Conservation (phyloP, 2,113 vertebrate genomes). For the Anarrhichthys ocellatus region DNA sequence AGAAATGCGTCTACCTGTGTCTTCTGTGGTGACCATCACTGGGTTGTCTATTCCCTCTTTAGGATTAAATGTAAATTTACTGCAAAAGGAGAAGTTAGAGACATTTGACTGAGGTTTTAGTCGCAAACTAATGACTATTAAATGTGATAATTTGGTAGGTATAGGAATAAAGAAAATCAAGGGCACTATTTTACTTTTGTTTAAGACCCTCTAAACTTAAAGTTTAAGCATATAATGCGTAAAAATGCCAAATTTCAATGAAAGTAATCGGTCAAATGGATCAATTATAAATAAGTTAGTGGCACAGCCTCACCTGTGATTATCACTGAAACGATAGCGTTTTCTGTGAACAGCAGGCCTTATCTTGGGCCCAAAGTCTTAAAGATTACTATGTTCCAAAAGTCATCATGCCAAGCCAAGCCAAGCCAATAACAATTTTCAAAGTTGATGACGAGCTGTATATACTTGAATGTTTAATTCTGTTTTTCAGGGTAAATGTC, state of each 20-base stretch:
- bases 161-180: not conserved
- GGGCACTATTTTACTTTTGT: not conserved
- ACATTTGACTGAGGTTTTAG: not conserved
- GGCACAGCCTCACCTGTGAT: not conserved
- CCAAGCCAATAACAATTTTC: not conserved
- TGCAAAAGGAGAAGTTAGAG: constrained; percentile 64
- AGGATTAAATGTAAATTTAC: constrained; percentile 92
- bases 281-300: not conserved
- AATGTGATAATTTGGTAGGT: not conserved
- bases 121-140: not conserved
- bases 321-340: not conserved
- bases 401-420: constrained; percentile 5
- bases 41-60: constrained; percentile 96
- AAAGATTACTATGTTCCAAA: constrained; percentile 43
- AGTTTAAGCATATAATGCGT: not conserved
- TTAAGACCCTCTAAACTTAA: not conserved
- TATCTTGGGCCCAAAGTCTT: constrained; percentile 53
- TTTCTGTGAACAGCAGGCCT: not conserved
- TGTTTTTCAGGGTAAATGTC: not conserved
- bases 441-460: no score
- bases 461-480: not conserved
- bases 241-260: not conserved
- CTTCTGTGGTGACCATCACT: constrained; percentile 88
- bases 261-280: not conserved
- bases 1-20: constrained; percentile 79